Percentiles rank a stretch among this genome's conserved stretches.
These are phyloP conservation scores for Malurus alboscapulatus DNA, from an alignment of 2,113 vertebrate species.

Conservation along the genomic window DNA sequence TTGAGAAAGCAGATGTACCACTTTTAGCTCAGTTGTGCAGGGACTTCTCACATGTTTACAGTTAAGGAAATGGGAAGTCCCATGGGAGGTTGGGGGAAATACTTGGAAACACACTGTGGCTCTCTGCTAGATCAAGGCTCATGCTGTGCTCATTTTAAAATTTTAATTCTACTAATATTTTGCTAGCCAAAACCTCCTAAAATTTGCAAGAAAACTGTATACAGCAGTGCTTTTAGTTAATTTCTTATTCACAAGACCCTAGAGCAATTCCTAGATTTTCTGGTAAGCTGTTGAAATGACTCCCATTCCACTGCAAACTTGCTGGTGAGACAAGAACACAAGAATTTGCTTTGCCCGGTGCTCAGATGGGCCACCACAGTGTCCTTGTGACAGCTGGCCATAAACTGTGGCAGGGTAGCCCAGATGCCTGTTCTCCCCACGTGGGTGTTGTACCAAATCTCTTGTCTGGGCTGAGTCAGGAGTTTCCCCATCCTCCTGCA, in stretches of 20 bases:
- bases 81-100: background rate
- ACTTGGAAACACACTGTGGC: background rate
- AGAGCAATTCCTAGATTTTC: slow-evolving; percentile 1
- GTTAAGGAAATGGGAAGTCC: slow-evolving; percentile 1
- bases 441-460: rapidly evolving
- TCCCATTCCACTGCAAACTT: background rate
- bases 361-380: background rate
- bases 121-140: background rate
- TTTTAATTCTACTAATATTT: background rate
- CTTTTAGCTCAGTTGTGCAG: background rate
- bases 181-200: background rate
- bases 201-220: background rate
- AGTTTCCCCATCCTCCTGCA: background rate
- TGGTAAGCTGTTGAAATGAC: background rate
- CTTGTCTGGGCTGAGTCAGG: background rate
- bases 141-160: background rate
- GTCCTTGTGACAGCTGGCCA: background rate
- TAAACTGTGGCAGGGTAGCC: background rate
- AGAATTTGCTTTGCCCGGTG: background rate
- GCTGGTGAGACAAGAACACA: background rate
- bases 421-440: background rate
- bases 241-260: background rate
- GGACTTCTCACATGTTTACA: background rate
- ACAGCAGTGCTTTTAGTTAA: background rate
- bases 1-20: background rate